Base-by-base conservation (phyloP, 2,797 vertebrate species). In the Telmatherina bonti region DNA sequence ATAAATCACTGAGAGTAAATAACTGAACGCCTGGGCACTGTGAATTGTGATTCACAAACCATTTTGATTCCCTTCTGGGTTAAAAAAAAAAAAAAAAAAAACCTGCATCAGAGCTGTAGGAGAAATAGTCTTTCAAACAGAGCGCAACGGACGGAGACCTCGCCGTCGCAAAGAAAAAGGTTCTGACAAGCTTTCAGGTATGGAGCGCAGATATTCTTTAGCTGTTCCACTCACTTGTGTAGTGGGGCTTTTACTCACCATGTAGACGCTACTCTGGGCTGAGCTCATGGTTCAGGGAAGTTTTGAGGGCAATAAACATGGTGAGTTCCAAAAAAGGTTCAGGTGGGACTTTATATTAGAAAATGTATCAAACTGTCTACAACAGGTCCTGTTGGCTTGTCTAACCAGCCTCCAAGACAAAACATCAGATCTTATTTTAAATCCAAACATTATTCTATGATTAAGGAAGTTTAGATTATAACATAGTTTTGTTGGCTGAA, bases 1-100 rank as follows among this genome's bases (percentile, higher is more conserved):
- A 87, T 72, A 61, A 62, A 27, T 53, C 45, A 1, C 59, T 70
- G 62, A 77, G 71, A 78, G 57, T 41, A 53, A 68, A 59, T 74
- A 57, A 73, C 62, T 85, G 68, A 76, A 64, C 67, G 59, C 45
- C 15, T 72, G 24, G 59, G 30, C 45, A 54, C 26, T 36, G 72
- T 41, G 45, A 65, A 67, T 9, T 45, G 60, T 78, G 68, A 77
- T 77, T 67, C 35, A 70, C 53, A 63, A 87, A 85, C 59, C 65
- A 63, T 55, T 78, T 72, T 68, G 45, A 68, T 57, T 59, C 38
- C 18, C 27, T 20, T 11, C 27, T 64, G 15, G 66, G 69, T n/a
- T 3, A 3, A 31, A 31, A 31, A 31, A 31, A 31, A 31, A 31
- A 31, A 26, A 29, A 72, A 54, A 59, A 53, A 58, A 70, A 59